phyloP scores from a whole-genome alignment of 2,888 invertebrate genomes.

The Synergus laeviventris region DNA sequence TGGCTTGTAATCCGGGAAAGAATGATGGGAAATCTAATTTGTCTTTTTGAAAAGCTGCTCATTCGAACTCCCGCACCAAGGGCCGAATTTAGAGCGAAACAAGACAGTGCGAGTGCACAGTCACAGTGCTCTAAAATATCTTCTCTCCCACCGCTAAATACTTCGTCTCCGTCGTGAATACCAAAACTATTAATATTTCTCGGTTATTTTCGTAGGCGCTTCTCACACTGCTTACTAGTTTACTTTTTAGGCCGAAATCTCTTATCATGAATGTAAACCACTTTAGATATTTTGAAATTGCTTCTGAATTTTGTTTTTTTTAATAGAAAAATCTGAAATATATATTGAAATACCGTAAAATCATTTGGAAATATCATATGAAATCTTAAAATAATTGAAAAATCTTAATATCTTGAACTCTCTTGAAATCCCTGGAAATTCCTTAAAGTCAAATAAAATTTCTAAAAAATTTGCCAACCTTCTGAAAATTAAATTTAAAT shows the following conservation, averaged over 20 bases:
- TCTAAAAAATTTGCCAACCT: too few relatives aligned
- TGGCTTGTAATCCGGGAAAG: neutral
- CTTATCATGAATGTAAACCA: neutral
- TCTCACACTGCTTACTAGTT: constrained; percentile 60
- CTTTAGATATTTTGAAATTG: neutral
- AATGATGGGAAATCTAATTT: constrained; percentile 1
- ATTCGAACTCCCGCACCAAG: neutral
- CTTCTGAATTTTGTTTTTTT: neutral
- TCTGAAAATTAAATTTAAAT: too few relatives aligned
- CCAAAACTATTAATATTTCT: constrained; percentile 68
- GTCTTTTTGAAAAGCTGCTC: constrained; percentile 9
- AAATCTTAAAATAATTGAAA: too few relatives aligned
- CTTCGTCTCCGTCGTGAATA: constrained; percentile 52
- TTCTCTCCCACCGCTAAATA: constrained; percentile 53
- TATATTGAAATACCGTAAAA: too few relatives aligned
- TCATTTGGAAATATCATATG: too few relatives aligned
- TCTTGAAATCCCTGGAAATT: too few relatives aligned
- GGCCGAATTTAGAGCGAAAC: constrained; percentile 57
- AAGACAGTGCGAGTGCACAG: constrained; percentile 53
- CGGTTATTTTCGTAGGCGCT: constrained; percentile 69
- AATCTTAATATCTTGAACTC: too few relatives aligned
- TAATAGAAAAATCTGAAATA: too few relatives aligned
- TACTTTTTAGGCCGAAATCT: constrained; percentile 47
- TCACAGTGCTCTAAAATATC: constrained; percentile 64
- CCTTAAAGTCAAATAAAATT: too few relatives aligned